Evolutionary conservation across 2,113 vertebrate genomes (phyloP).

Genomic region (Suricata suricatta): DNA sequence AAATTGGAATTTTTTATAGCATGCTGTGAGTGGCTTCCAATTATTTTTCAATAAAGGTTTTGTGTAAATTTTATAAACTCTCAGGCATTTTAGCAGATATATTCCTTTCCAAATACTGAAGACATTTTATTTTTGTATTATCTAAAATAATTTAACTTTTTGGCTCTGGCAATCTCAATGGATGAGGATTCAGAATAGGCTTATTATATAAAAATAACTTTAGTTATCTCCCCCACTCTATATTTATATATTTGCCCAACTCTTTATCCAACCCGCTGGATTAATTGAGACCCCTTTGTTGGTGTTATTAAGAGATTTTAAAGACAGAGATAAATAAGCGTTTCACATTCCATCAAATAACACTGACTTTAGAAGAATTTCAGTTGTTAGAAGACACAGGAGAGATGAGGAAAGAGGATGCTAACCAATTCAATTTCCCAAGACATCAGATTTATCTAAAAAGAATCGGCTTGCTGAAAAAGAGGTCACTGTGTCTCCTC

Average conservation of each 20-base stretch:
- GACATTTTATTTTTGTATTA: not conserved
- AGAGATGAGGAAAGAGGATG: not conserved
- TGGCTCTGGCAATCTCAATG: not conserved
- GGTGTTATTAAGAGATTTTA: not conserved
- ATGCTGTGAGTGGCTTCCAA: conserved; percentile 19
- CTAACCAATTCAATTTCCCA: not conserved
- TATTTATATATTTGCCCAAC: not conserved
- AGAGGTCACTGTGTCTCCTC: not conserved
- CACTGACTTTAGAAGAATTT: not conserved
- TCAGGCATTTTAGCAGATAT: conserved; percentile 23
- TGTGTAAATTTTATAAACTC: conserved; percentile 50
- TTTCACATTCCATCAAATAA: not conserved
- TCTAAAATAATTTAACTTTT: conserved; percentile 46
- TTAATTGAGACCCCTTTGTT: not conserved
- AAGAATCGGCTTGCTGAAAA: not conserved
- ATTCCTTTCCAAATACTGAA: conserved; percentile 1
- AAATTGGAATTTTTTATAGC: conserved; percentile 25
- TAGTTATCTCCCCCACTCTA: not conserved
- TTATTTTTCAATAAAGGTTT: conserved; percentile 64
- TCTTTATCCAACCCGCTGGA: not conserved
- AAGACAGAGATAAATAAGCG: not conserved
- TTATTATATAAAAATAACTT: not conserved
- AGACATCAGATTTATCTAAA: not conserved
- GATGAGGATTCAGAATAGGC: not conserved
- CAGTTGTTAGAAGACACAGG: not conserved